These are phyloP conservation scores for Bombylius major DNA, from an alignment of 2,888 invertebrate genomes.

Conservation along the genomic window DNA sequence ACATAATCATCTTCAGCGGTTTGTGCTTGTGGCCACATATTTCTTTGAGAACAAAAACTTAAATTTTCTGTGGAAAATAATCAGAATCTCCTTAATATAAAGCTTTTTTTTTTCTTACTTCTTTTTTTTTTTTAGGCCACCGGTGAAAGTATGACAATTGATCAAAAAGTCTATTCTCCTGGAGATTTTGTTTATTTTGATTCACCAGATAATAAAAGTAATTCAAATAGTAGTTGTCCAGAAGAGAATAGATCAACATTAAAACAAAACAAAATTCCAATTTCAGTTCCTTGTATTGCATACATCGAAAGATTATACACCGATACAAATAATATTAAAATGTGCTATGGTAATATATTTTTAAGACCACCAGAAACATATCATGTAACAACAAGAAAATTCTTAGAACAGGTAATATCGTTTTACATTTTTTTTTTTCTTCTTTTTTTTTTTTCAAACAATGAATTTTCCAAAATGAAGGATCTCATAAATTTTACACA, in stretches of 20 bases:
- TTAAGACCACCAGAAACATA: conserved; percentile 90
- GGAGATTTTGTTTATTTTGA: conserved; percentile 91
- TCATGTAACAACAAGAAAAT: conserved; percentile 88
- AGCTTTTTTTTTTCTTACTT: no score
- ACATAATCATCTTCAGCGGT: no score
- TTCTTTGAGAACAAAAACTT: no score
- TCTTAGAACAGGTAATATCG: conserved; percentile 58
- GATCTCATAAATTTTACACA: no score
- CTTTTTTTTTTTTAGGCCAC: conserved; percentile 16
- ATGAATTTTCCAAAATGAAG: no score
- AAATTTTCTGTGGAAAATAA: not conserved
- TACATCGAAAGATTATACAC: conserved; percentile 85
- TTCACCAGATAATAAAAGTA: conserved; percentile 37
- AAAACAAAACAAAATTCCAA: not conserved
- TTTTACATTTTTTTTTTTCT: no score
- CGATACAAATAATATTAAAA: conserved; percentile 66
- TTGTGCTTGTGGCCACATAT: no score
- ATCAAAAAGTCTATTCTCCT: conserved; percentile 61
- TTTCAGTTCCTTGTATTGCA: conserved; percentile 61
- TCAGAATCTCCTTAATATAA: not conserved
- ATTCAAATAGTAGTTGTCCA: not conserved
- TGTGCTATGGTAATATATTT: conserved; percentile 86
- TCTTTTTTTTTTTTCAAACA: no score
- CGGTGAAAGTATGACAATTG: conserved; percentile 55
- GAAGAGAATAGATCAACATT: not conserved